phyloP scores from a whole-genome alignment of 2,888 invertebrate species.

The Pristionchus mayeri region DNA sequence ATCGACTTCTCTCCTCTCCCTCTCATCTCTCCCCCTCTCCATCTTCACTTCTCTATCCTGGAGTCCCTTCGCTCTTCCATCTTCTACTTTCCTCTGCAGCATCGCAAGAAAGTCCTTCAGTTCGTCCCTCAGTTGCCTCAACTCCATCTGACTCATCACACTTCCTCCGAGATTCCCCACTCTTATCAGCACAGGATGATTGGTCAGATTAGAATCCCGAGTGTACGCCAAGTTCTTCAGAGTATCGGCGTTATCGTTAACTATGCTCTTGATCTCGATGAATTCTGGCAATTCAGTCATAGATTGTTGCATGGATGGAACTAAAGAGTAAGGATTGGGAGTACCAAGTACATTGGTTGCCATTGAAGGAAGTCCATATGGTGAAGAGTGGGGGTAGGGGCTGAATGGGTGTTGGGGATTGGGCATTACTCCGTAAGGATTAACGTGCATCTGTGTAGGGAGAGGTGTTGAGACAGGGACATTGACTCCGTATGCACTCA shows the following conservation, averaged over 20 bases:
- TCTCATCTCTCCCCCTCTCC: conserved; percentile 3
- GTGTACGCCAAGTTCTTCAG: conserved; percentile 25
- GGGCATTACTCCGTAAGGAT: conserved; percentile 4
- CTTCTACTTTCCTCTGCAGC: background rate
- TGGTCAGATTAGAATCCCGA: background rate
- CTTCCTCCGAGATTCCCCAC: background rate
- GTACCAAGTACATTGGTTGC: background rate
- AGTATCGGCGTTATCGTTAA: conserved; percentile 13
- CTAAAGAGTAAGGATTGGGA: background rate
- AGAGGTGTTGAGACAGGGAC: background rate
- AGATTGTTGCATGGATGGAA: background rate
- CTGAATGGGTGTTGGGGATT: background rate
- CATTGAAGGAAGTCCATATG: background rate
- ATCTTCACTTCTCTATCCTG: conserved; percentile 10
- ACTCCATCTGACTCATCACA: background rate
- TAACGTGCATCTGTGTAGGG: background rate
- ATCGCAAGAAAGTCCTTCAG: background rate
- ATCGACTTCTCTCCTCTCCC: background rate
- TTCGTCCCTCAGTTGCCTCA: background rate
- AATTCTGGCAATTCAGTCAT: background rate
- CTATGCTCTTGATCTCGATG: background rate
- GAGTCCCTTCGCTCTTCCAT: background rate
- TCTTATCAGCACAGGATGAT: conserved; percentile 36
- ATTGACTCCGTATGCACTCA: conserved; percentile 34
- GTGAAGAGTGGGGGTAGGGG: background rate